phyloP scores from a whole-genome alignment of 2,113 vertebrate species.

The Muntiacus muntjak region DNA sequence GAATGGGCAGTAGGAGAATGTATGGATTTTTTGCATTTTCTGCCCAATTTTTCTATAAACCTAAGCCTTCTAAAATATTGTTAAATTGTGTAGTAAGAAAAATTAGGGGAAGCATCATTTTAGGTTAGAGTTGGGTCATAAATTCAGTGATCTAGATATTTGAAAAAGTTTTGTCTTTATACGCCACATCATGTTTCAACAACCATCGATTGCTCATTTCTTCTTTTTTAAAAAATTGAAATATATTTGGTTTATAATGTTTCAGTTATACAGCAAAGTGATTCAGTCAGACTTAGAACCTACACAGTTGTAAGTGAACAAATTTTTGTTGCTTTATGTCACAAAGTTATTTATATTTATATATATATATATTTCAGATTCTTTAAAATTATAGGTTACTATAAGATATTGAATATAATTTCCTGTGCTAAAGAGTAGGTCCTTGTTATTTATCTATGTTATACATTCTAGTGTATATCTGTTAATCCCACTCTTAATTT shows the following conservation, averaged over 20 bases:
- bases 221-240: background rate
- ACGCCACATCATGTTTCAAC: background rate
- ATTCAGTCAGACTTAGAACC: background rate
- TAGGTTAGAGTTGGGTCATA: background rate
- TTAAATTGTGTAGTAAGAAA: background rate
- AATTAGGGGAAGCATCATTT: background rate
- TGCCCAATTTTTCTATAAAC: background rate
- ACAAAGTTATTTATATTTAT: background rate
- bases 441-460: background rate
- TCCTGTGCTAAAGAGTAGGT: background rate
- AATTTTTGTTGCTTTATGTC: background rate
- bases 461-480: background rate
- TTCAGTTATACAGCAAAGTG: background rate
- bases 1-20: background rate
- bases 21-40: background rate
- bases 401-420: background rate
- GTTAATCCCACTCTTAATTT: background rate
- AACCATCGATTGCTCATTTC: background rate
- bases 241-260: background rate
- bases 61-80: background rate
- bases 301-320: background rate
- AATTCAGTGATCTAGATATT: background rate
- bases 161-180: background rate
- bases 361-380: background rate
- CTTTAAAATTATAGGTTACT: background rate